Base-by-base conservation (phyloP, 2,113 vertebrate species). In the Bufo gargarizans region DNA sequence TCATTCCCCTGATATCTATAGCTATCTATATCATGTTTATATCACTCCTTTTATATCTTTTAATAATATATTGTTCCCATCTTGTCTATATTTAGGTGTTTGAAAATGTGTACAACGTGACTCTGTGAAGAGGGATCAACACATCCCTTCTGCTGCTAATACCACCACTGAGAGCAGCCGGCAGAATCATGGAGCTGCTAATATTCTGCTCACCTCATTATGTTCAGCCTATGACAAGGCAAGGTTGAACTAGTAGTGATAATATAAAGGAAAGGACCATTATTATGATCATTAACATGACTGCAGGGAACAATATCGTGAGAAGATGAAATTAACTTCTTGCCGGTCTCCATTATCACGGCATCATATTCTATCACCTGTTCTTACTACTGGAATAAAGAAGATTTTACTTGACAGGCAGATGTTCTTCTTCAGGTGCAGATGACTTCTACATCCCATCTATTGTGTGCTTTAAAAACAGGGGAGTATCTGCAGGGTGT, bases 401-500 rank as follows among this genome's bases (percentile, higher is more conserved):
- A 22, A 33, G 53, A 55, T 45, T 9, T 77, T 50, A 61, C 71
- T 17, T 86, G 85, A 86, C 85, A 86, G 33, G 47, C 59, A 63
- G 72, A 58, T 63, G 45, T 59, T 50, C 81, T 50, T 22, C 61
- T 69, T 69, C 20, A 47, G 7, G 11, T 33, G 47, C 82, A 77
- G 43, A 61, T 77, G 43, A 86, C 19, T 71, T 85, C 50, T 74
- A 72, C 33, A 7, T 82, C 58, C 47, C 53, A 6, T 49, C 47
- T 83, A 67, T 83, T 83, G 19, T 83, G 47, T 9, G 6, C 58
- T 16, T 67, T 13, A 69, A 65, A 33, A 71, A 53, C 63, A 55
- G 63, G 63, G 82, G 82, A 69, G 63, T 84, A 69, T 33, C 82
- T 84, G 49, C 47, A 84, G 82, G 82, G 82, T 71, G 82, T 69